phyloP scores from a whole-genome alignment of 2,888 invertebrate genomes.

The Chloroclystis v-ata region DNA sequence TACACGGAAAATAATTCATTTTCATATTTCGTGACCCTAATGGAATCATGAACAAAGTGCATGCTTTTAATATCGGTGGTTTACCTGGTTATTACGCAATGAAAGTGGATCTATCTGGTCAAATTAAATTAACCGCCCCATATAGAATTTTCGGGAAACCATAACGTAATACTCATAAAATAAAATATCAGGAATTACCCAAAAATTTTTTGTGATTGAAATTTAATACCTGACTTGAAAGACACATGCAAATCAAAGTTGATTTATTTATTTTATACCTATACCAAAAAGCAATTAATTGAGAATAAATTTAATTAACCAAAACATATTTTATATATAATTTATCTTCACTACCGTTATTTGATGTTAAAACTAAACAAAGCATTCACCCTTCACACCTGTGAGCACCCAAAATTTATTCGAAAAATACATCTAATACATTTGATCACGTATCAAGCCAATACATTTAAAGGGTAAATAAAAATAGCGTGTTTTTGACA shows the following conservation, averaged over 20 bases:
- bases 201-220: too few species aligned
- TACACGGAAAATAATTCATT: not conserved
- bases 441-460: slow-evolving; percentile 46
- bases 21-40: slow-evolving; percentile 8
- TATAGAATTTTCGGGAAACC: not conserved
- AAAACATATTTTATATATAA: too few species aligned
- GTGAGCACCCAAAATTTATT: not conserved
- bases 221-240: too few species aligned
- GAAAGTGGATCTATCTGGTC: slow-evolving; percentile 1
- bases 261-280: too few species aligned
- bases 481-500: slow-evolving; percentile 70
- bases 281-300: too few species aligned
- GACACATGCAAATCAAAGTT: too few species aligned
- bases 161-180: not conserved
- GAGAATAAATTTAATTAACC: too few species aligned
- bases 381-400: not conserved
- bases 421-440: slow-evolving; percentile 29
- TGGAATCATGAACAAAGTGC: slow-evolving; percentile 28
- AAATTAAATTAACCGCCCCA: slow-evolving; percentile 8
- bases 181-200: too few species aligned
- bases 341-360: too few species aligned
- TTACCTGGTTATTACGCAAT: slow-evolving; percentile 14
- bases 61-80: slow-evolving; percentile 28
- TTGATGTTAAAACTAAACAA: not conserved
- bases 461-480: slow-evolving; percentile 59